Evolutionary conservation across 2,797 vertebrate genomes (phyloP).

Genomic region (Philypnodon macrostomus): DNA sequence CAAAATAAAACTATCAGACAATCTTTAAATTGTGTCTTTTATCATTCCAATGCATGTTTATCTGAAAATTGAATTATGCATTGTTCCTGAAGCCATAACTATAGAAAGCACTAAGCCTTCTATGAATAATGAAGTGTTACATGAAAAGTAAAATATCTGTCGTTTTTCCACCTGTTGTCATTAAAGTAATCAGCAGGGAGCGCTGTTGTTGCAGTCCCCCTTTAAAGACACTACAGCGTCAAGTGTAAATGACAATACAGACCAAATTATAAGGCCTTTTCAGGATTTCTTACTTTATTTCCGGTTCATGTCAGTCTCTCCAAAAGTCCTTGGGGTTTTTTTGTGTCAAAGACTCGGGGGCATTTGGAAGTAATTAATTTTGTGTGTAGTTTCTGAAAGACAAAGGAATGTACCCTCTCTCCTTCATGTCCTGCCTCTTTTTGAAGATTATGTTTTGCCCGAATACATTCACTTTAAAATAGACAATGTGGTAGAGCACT

Average conservation of each 20-base stretch:
- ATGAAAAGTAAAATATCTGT: no score
- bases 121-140: no score
- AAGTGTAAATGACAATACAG: no score
- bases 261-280: no score
- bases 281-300: no score
- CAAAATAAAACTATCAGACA: no score
- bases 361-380: slow-evolving; percentile 54
- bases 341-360: slow-evolving; percentile 30
- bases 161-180: not conserved
- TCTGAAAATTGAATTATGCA: no score
- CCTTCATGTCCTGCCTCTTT: slow-evolving; percentile 27
- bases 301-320: no score
- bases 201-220: slow-evolving; percentile 7
- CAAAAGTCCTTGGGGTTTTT: slow-evolving; percentile 18
- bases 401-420: slow-evolving; percentile 25
- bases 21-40: no score
- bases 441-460: slow-evolving; percentile 35
- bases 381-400: slow-evolving; percentile 13
- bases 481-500: slow-evolving; percentile 2
- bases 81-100: no score
- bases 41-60: no score
- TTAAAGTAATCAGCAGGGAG: slow-evolving; percentile 12
- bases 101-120: no score
- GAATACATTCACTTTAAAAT: slow-evolving; percentile 1
- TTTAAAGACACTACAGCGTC: slow-evolving; percentile 4